These are phyloP conservation scores for Eristalinus sepulchralis DNA, from an alignment of 2,888 invertebrate genomes.

Conservation along the genomic window DNA sequence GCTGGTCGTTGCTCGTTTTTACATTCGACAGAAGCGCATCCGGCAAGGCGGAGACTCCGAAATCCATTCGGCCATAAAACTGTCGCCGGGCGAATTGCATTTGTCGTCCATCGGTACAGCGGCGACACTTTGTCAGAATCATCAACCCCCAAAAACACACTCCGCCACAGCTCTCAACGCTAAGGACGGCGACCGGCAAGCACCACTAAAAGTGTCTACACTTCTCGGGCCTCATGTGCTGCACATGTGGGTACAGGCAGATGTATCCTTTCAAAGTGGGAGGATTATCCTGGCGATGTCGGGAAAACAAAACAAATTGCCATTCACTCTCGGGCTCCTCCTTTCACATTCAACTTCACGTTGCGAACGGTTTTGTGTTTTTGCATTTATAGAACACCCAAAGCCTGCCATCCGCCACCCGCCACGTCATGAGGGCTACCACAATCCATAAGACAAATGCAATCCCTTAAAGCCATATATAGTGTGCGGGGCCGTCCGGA, in stretches of 20 bases:
- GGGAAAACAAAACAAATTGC: conserved; percentile 67
- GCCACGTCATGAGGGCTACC: conserved; percentile 23
- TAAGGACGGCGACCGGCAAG: conserved; percentile 57
- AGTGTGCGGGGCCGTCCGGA: conserved; percentile 10
- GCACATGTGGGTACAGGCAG: conserved; percentile 23
- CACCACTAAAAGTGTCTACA: conserved; percentile 64
- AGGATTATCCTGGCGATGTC: conserved; percentile 60
- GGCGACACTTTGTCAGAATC: conserved; percentile 67
- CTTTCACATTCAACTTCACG: conserved; percentile 33
- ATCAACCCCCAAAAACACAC: conserved; percentile 18
- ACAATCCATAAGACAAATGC: conserved; percentile 60
- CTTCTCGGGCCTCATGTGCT: conserved; percentile 45
- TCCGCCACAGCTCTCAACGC: neutral
- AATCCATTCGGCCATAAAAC: conserved; percentile 70
- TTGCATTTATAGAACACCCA: conserved; percentile 39
- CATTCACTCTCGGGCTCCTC: conserved; percentile 46
- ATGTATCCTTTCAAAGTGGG: conserved; percentile 16
- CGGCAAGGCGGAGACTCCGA: conserved; percentile 21
- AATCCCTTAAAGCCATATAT: conserved; percentile 49
- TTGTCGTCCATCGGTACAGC: conserved; percentile 55
- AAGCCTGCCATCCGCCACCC: conserved; percentile 27
- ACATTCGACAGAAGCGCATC: neutral
- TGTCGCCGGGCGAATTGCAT: conserved; percentile 70
- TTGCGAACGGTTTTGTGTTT: conserved; percentile 12
- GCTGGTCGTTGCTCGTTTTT: neutral